Base-by-base conservation (phyloP, 2,888 invertebrate species). In the Scaptomyza cyrtandrae region DNA sequence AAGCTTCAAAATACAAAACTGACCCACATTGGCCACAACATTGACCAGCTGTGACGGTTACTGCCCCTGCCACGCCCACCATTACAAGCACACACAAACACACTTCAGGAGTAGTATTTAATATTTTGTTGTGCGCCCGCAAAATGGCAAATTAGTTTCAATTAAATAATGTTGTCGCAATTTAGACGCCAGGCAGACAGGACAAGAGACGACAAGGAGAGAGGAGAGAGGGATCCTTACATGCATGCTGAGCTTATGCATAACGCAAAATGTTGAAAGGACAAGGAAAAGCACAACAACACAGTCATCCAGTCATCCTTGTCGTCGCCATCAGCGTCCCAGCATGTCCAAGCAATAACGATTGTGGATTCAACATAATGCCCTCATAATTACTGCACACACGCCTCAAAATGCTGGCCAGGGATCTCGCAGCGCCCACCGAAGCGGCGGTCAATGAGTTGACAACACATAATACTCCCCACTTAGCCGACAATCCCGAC, bases 71-170 rank as follows among this genome's bases (percentile, higher is more conserved):
- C 60, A 57, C 65, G 44, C 62, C 68, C 61, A 50, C 49, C 31
- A 49, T 33, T n/a, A n/a, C 14, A 41, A 41, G 16, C 10, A n/a
- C 16, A 41, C 14, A 16, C 3, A 10, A 9, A 11, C 10, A 41
- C 10, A 37, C 39, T 43, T 33, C 35, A 37, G 11, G 44, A 24
- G 43, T 39, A 53, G 53, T 46, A 65, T 86, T 71, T 80, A 71
- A 80, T 73, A 86, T 88, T 84, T 81, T 76, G 79, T 71, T 78
- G 88, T 29, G 69, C 48, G 59, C 69, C 81, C 85, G 68, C 89
- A 88, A 84, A 88, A 85, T 71, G 82, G 80, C 73, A 86, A 88
- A 90, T 90, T 90, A 90, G 90, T 90, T 89, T 90, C 89, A 89
- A 89, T 89, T 90, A 90, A 80, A 88, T 89, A 84, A 88, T 89